A percentile compares a stretch with the other conserved stretches of the same genome.
These are phyloP conservation scores for Drosophila bifasciata DNA, from an alignment of 1,140 invertebrate genomes.

Conservation along the genomic window DNA sequence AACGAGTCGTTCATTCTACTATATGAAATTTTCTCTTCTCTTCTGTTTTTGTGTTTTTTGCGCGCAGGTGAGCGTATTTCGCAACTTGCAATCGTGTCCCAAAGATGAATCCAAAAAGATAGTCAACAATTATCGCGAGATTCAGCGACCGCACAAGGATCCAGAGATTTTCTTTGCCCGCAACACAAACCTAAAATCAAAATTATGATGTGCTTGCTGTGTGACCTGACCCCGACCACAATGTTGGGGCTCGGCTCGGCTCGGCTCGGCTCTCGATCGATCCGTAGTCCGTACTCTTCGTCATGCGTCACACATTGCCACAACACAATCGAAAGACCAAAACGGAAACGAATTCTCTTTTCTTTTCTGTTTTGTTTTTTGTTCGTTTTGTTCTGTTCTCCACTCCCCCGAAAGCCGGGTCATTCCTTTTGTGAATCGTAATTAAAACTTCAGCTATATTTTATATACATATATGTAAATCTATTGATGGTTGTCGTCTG, in stretches of 20 bases:
- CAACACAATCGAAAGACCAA: not conserved
- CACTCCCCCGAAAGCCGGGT: not conserved
- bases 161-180: conserved; percentile 83
- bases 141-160: conserved; percentile 77
- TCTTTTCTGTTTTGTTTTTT: conserved; percentile 23
- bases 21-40: not conserved
- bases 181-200: conserved; percentile 82
- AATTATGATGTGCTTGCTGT: conserved; percentile 73
- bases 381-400: conserved; percentile 8
- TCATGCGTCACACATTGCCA: too few species aligned
- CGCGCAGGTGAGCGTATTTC: conserved; percentile 81
- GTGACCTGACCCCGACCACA: too few species aligned
- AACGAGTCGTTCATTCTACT: not conserved
- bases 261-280: conserved; percentile 3
- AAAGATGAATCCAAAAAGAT: conserved; percentile 83
- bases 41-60: not conserved
- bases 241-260: not conserved
- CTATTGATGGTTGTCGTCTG: conserved; percentile 66
- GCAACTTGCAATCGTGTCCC: conserved; percentile 82
- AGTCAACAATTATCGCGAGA: conserved; percentile 83
- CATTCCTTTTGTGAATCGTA: conserved; percentile 34
- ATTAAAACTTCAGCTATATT: conserved; percentile 7
- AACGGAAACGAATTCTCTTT: conserved; percentile 9
- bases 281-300: conserved; percentile 2
- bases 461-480: conserved; percentile 22